phyloP scores from a whole-genome alignment of 2,888 invertebrate genomes.

The Ischnus inquisitorius region DNA sequence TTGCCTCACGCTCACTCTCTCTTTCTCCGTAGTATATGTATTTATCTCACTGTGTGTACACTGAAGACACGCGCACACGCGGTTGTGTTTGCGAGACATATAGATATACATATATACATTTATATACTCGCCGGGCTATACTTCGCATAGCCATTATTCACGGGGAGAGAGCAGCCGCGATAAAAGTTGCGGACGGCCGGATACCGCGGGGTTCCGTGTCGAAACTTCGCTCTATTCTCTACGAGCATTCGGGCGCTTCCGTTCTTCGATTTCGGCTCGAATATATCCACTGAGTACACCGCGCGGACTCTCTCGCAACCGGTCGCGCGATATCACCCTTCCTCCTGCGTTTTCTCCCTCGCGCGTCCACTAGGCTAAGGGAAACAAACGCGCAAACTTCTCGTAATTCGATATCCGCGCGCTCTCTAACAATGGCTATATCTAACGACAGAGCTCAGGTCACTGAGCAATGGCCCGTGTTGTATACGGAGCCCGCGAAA shows the following conservation, averaged over 20 bases:
- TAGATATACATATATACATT: conserved; percentile 13
- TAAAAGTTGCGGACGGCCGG: conserved; percentile 60
- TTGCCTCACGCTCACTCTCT: conserved; percentile 55
- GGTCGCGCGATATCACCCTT: conserved; percentile 41
- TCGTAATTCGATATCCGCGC: conserved; percentile 56
- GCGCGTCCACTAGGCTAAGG: conserved; percentile 68
- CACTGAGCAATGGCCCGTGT: conserved; percentile 26
- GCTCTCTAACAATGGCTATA: conserved; percentile 32
- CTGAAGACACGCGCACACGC: neutral
- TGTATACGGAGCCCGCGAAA: neutral
- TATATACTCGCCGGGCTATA: conserved; percentile 18
- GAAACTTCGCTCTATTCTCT: conserved; percentile 61
- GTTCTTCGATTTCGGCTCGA: conserved; percentile 55
- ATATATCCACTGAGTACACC: conserved; percentile 18
- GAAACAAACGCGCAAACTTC: conserved; percentile 76
- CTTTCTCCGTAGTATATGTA: neutral
- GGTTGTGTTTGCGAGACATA: neutral
- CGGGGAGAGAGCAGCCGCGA: conserved; percentile 22
- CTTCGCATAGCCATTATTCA: conserved; percentile 54
- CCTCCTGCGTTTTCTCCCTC: conserved; percentile 9
- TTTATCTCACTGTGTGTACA: conserved; percentile 30
- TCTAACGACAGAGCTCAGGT: conserved; percentile 13
- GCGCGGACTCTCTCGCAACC: conserved; percentile 45
- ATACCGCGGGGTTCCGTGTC: conserved; percentile 56
- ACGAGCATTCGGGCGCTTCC: conserved; percentile 70